Evolutionary conservation across 2,797 vertebrate genomes (phyloP).

Genomic region (Ceryle rudis): DNA sequence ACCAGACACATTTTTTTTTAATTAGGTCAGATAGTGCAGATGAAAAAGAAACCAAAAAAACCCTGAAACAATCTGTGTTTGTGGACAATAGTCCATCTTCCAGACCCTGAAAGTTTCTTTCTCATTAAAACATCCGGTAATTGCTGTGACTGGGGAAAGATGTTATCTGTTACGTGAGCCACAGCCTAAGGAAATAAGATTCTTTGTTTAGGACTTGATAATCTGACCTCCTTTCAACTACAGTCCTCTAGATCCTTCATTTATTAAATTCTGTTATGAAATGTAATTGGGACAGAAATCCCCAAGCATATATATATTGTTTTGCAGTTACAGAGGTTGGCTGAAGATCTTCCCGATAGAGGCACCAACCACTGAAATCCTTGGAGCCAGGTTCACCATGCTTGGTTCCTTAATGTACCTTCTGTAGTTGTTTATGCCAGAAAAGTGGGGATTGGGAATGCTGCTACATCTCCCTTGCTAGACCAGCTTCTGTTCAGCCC

Average conservation of each 20-base stretch:
- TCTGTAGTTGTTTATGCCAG: background rate
- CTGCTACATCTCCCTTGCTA: background rate
- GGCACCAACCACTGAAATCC: background rate
- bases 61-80: background rate
- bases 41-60: background rate
- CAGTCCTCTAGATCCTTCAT: background rate
- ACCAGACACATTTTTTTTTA: background rate
- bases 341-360: background rate
- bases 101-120: background rate
- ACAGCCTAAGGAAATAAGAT: conserved; percentile 30
- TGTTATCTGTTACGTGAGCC: background rate
- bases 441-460: background rate
- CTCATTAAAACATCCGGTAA: background rate
- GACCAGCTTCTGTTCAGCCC: background rate
- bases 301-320: background rate
- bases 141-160: background rate
- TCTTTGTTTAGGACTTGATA: conserved; percentile 30
- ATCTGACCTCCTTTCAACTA: conserved; percentile 24
- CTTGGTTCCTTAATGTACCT: background rate
- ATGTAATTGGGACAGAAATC: background rate
- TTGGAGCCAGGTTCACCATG: background rate
- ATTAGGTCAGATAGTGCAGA: background rate
- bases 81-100: background rate
- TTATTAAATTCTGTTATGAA: conserved; percentile 51
- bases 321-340: background rate